These are phyloP conservation scores for Hemistola chrysoprasaria DNA, from an alignment of 2,888 invertebrate species.

Conservation along the genomic window DNA sequence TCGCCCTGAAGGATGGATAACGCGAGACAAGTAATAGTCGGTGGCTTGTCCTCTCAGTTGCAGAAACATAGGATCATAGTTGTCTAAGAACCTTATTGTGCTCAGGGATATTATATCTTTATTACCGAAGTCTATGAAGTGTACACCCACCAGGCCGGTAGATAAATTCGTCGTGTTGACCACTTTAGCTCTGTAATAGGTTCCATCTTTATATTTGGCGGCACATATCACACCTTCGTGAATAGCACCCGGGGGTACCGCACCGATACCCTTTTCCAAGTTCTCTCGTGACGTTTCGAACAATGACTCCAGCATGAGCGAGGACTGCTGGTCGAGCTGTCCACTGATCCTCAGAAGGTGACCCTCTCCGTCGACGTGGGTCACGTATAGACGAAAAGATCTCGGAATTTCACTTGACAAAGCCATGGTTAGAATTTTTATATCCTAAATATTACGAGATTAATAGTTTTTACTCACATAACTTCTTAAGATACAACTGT, in stretches of 20 bases:
- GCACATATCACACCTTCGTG: conserved; percentile 83
- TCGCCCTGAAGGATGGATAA: conserved; percentile 72
- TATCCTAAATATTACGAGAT: conserved; percentile 23
- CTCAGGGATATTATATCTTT: conserved; percentile 81
- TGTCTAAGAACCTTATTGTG: conserved; percentile 82
- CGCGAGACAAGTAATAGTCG: conserved; percentile 82
- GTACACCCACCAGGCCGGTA: conserved; percentile 83
- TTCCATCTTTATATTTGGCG: conserved; percentile 85
- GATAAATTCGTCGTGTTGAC: conserved; percentile 67
- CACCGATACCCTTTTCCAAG: conserved; percentile 67
- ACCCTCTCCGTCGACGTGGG: conserved; percentile 86
- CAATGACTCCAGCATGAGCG: conserved; percentile 80
- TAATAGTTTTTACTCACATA: conserved; percentile 49
- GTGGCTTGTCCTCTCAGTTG: conserved; percentile 81
- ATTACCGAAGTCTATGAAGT: conserved; percentile 87
- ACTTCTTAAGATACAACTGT: conserved; percentile 41
- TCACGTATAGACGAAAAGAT: conserved; percentile 79
- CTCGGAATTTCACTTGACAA: conserved; percentile 54
- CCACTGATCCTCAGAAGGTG: conserved; percentile 88
- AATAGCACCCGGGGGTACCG: conserved; percentile 72
- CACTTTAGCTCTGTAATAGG: conserved; percentile 85
- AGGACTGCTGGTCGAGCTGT: conserved; percentile 83
- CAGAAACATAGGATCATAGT: conserved; percentile 71
- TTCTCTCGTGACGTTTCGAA: conserved; percentile 62
- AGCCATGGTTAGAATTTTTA: conserved; percentile 50